Conservation (phyloP, 2,797 vertebrate genomes). For the Spatula versicolor region DNA sequence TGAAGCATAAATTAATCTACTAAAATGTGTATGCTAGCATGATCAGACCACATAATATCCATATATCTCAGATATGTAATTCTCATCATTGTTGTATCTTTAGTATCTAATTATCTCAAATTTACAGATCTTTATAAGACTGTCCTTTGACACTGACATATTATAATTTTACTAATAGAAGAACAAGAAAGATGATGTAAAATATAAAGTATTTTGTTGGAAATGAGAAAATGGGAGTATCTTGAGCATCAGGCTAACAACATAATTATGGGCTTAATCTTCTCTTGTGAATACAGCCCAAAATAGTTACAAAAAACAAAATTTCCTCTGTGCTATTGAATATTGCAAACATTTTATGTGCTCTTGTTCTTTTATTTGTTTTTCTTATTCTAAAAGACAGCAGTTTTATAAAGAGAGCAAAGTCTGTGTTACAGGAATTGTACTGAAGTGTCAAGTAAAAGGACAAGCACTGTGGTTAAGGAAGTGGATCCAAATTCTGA, state of each 20-base stretch:
- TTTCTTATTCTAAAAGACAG: background rate
- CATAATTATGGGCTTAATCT: background rate
- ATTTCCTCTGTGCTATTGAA: fast-evolving
- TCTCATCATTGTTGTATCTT: background rate
- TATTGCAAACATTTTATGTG: background rate
- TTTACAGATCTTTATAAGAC: background rate
- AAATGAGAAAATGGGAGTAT: background rate
- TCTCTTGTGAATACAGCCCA: background rate
- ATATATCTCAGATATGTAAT: background rate
- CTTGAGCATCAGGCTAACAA: background rate
- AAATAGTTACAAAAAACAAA: background rate
- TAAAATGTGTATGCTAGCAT: background rate
- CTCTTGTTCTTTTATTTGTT: background rate
- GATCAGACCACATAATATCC: background rate
- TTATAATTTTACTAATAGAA: background rate
- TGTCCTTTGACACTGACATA: background rate
- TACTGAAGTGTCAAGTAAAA: background rate
- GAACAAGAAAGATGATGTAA: background rate
- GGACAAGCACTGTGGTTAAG: background rate
- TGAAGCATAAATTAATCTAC: background rate
- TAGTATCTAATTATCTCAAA: background rate
- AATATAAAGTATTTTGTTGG: background rate
- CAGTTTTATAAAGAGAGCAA: background rate
- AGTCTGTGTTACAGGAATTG: background rate
- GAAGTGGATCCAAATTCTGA: background rate